Conservation (phyloP, 2,113 vertebrate genomes). For the Anas platyrhynchos region DNA sequence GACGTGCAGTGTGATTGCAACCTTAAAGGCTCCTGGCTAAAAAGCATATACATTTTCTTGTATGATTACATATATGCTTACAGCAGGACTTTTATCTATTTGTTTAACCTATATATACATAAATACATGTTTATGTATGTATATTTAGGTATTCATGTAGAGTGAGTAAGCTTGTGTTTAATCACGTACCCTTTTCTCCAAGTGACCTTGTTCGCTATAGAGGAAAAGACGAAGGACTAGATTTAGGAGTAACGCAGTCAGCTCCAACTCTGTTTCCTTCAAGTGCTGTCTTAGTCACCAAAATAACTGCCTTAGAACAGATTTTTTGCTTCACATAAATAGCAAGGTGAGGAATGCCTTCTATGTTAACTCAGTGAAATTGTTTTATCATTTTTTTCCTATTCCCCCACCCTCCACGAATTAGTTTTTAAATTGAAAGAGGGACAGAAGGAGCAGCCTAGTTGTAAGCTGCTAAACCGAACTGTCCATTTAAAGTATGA, state of each 20-base stretch:
- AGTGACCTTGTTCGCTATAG: background rate
- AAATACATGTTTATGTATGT: accelerated
- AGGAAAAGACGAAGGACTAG: background rate
- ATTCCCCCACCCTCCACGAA: background rate
- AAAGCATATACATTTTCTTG: background rate
- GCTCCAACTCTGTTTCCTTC: background rate
- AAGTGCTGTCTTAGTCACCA: background rate
- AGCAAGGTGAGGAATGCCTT: background rate
- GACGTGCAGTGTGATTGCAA: background rate
- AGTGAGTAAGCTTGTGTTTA: background rate
- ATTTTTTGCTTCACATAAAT: background rate
- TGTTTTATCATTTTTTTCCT: background rate
- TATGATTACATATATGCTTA: background rate
- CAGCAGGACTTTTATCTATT: accelerated
- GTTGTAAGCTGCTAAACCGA: background rate
- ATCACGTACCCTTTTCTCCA: background rate
- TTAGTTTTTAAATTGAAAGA: background rate
- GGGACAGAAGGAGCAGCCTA: background rate
- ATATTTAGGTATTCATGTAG: background rate
- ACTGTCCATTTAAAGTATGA: background rate
- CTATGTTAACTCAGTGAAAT: background rate
- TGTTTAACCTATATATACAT: too few species aligned
- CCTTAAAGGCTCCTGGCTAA: background rate
- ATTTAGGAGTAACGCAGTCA: background rate
- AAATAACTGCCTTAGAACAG: background rate